phyloP scores from a whole-genome alignment of 2,888 invertebrate species.

The Campoplex nolae region DNA sequence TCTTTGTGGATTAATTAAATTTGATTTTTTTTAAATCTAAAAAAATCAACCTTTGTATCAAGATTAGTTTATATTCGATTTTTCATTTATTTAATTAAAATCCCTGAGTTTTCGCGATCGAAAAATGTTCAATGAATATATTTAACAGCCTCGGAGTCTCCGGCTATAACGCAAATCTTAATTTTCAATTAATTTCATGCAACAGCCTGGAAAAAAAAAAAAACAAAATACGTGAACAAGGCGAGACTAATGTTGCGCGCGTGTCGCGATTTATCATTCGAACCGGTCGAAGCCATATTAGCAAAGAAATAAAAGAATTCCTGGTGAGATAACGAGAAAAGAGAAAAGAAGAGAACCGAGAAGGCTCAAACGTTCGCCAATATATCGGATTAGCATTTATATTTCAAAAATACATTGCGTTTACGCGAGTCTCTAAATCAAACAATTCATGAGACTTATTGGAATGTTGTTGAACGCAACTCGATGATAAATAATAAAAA shows the following conservation, averaged over 20 bases:
- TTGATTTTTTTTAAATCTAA: neutral
- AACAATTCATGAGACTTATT: slow-evolving; percentile 46
- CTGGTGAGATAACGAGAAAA: slow-evolving; percentile 18
- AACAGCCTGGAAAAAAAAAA: slow-evolving; percentile 70
- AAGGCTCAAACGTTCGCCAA: slow-evolving; percentile 41
- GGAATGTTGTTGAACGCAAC: slow-evolving; percentile 52
- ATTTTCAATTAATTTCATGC: slow-evolving; percentile 80
- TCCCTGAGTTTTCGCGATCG: neutral
- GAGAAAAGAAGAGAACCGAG: slow-evolving; percentile 33
- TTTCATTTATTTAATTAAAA: neutral
- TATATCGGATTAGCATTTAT: slow-evolving; percentile 76
- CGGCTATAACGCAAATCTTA: slow-evolving; percentile 69
- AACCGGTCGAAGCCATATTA: slow-evolving; percentile 63
- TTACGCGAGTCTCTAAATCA: slow-evolving; percentile 73
- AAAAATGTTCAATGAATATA: slow-evolving; percentile 5
- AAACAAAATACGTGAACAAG: slow-evolving; percentile 77
- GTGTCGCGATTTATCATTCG: slow-evolving; percentile 77
- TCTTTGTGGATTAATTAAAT: neutral
- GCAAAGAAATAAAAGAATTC: slow-evolving; percentile 4
- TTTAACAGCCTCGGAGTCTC: slow-evolving; percentile 56
- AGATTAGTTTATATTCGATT: neutral
- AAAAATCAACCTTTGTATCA: neutral
- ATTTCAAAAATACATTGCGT: slow-evolving; percentile 73
- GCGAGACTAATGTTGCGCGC: slow-evolving; percentile 74
- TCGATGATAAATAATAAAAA: slow-evolving; percentile 38